Percentiles rank a stretch among this genome's conserved stretches.
Evolutionary conservation across 2,888 invertebrate species (phyloP).

Genomic region (Athrips mouffetella): DNA sequence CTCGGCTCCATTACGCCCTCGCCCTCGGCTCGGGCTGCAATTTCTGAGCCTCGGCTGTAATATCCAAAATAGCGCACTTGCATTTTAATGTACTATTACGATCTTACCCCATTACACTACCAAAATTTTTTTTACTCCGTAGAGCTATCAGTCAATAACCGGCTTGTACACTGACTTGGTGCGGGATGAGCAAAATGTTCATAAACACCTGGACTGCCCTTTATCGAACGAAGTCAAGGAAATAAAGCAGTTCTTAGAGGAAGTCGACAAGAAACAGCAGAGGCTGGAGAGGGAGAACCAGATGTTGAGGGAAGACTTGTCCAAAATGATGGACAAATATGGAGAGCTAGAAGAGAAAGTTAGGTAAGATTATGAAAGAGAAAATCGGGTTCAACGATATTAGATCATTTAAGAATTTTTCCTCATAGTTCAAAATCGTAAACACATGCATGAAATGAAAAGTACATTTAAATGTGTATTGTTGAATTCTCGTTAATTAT

Average conservation of each 20-base stretch:
- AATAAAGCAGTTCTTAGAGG: conserved; percentile 43
- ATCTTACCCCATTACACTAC: too few relatives aligned
- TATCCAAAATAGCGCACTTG: too few relatives aligned
- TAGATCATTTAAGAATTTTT: background rate
- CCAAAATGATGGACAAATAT: conserved; percentile 52
- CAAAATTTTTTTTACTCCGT: conserved; percentile 8
- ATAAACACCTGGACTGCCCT: conserved; percentile 28
- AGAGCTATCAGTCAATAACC: conserved; percentile 66
- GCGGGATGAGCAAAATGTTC: conserved; percentile 41
- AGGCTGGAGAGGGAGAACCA: conserved; percentile 52
- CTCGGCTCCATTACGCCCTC: too few relatives aligned
- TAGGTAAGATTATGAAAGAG: conserved; percentile 42
- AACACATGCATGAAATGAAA: too few relatives aligned
- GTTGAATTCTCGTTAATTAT: too few relatives aligned
- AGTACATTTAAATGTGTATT: too few relatives aligned
- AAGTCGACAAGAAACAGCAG: conserved; percentile 49
- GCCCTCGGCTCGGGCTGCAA: too few relatives aligned
- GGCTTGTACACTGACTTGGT: conserved; percentile 55
- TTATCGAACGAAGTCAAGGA: conserved; percentile 43
- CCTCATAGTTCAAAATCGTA: too few relatives aligned
- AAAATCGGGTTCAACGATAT: too few relatives aligned
- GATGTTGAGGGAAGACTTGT: conserved; percentile 48
- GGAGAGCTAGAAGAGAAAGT: conserved; percentile 59
- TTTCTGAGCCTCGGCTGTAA: too few relatives aligned
- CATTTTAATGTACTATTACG: too few relatives aligned